phyloP scores from a whole-genome alignment of 1,140 invertebrate species.

The Drosophila jambulina region DNA sequence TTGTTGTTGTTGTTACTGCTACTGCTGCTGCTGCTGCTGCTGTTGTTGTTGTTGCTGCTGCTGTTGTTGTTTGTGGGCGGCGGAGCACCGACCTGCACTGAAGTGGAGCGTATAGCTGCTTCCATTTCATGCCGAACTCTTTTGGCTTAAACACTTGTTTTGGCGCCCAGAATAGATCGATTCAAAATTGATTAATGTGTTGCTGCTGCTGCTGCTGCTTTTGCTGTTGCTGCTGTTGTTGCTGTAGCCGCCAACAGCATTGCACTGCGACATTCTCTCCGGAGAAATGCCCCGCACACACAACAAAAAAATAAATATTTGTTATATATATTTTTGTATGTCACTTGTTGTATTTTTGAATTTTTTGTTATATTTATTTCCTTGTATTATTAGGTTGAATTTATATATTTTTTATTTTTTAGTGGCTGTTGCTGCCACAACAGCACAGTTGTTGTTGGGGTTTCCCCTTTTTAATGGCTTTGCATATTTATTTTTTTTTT shows the following conservation, averaged over 20 bases:
- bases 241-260: slow-evolving; percentile 59
- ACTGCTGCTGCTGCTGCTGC: slow-evolving; percentile 52
- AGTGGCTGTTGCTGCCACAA: slow-evolving; percentile 36
- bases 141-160: slow-evolving; percentile 83
- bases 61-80: slow-evolving; percentile 79
- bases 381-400: slow-evolving; percentile 4
- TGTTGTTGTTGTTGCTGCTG: slow-evolving; percentile 57
- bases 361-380: slow-evolving; percentile 7
- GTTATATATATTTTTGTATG: no score
- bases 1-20: slow-evolving; percentile 36
- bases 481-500: slow-evolving; percentile 6
- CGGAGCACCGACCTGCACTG: slow-evolving; percentile 85
- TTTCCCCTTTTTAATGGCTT: slow-evolving; percentile 5
- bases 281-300: slow-evolving; percentile 31
- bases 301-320: slow-evolving; percentile 12
- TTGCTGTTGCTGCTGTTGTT: slow-evolving; percentile 30
- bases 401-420: slow-evolving; percentile 3
- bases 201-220: slow-evolving; percentile 47
- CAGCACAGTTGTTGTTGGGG: slow-evolving; percentile 14
- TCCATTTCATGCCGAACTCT: slow-evolving; percentile 85
- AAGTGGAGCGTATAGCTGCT: slow-evolving; percentile 85
- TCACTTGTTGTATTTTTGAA: slow-evolving; percentile 6
- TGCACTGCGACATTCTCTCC: slow-evolving; percentile 72
- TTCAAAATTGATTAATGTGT: slow-evolving; percentile 24
- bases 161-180: slow-evolving; percentile 64